A percentile compares a stretch with the other conserved stretches of the same genome.
These are phyloP conservation scores for Omphaloscelis lunosa DNA, from an alignment of 2,888 invertebrate species.

Conservation along the genomic window DNA sequence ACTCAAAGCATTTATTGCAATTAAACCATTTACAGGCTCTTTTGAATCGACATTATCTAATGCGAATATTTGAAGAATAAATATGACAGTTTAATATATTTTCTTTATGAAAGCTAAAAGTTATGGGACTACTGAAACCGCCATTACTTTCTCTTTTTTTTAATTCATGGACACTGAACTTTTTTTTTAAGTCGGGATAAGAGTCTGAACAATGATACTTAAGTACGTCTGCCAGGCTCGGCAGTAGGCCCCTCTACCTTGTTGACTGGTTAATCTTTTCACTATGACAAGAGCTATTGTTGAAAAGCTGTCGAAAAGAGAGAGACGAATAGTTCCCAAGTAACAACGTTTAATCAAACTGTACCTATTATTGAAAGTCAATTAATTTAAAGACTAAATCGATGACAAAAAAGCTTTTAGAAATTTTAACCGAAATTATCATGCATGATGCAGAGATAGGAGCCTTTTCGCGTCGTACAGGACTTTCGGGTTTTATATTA, in stretches of 20 bases:
- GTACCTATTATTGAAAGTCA: neutral
- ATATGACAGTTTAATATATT: neutral
- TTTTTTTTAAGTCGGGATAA: neutral
- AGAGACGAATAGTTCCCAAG: neutral
- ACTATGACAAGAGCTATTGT: neutral
- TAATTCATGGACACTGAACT: neutral
- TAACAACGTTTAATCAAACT: neutral
- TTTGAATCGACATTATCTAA: neutral
- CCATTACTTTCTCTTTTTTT: neutral
- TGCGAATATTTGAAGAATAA: neutral
- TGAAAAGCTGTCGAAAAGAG: neutral
- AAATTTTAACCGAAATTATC: neutral
- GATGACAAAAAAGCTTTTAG: neutral
- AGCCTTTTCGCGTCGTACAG: too few species aligned
- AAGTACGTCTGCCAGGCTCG: slow-evolving; percentile 15
- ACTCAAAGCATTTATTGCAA: neutral
- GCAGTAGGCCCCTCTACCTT: neutral
- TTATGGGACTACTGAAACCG: neutral
- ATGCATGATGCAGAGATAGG: too few species aligned
- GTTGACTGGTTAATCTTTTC: neutral
- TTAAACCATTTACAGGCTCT: too few species aligned
- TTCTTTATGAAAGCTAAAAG: neutral
- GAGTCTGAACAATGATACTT: slow-evolving; percentile 18
- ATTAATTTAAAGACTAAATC: neutral
- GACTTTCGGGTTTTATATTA: too few species aligned